Evolutionary conservation across 2,888 invertebrate species (phyloP), one percentile per base, ranked within the genome.

Genomic region (Eupithecia vulgata): DNA sequence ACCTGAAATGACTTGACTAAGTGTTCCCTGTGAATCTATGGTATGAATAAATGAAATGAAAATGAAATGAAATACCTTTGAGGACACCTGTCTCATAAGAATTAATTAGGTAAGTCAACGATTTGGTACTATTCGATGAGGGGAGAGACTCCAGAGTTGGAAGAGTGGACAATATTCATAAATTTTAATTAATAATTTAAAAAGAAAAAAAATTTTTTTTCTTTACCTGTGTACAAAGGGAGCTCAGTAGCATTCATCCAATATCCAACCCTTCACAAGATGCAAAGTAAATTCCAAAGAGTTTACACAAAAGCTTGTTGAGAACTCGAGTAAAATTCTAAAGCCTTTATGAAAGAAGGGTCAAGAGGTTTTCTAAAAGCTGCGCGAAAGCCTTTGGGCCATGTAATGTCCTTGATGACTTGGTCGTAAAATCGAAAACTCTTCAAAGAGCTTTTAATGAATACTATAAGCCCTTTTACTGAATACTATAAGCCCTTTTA

Each of bases 301-400:
- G 7, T 42, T 65, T 57, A 64, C 15, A 74, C 52, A 70, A 67
- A 62, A 70, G 52, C 61, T 70, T 45, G 48, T 52, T 45, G 66
- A 71, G 64, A 64, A 40, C 59, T 64, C 17, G 21, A 30, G 64
- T 21, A 35, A 64, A 59, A 57, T 66, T 66, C 48, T 68, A 68
- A 59, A 59, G 64, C 67, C 65, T 65, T 62, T 40, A 34, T 52
- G 45, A 34, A 73, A 67, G 66, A 35, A n/a, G 64, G 71, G 74
- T 74, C 65, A 48, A 71, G 70, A 42, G 30, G 52, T 57, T 71
- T 71, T 68, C 37, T 45, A 71, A 70, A 61, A 74, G 64, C 70
- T 37, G 15, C 15, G 37, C 37, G 59, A 67, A 70, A 70, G 45
- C 42, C 34, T 71, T 74, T 37, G 57, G 64, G 57, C 21, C 68